A percentile compares a stretch with the other conserved stretches of the same genome.
Evolutionary conservation across 2,113 vertebrate species (phyloP).

Genomic region (Archilochus colubris): DNA sequence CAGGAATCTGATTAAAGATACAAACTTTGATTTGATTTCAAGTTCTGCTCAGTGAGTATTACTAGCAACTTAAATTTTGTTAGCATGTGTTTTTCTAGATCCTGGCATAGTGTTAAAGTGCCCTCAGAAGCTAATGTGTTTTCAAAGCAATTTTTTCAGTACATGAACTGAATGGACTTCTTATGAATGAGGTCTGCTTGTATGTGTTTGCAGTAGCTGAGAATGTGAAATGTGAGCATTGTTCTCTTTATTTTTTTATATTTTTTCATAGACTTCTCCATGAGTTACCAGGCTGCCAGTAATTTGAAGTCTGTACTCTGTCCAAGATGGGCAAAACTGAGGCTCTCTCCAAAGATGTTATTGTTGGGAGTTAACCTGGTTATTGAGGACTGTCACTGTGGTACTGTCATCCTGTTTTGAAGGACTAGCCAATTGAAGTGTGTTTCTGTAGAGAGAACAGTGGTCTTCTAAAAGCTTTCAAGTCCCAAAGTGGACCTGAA

Average conservation of each 20-base stretch:
- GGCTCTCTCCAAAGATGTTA: not conserved
- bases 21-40: not conserved
- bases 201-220: not conserved
- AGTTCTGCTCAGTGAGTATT: not conserved
- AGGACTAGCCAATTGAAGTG: not conserved
- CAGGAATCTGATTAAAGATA: not conserved
- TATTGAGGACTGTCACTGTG: not conserved
- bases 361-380: not conserved
- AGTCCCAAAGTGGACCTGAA: not conserved
- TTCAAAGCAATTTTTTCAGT: not conserved
- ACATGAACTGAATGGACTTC: not conserved
- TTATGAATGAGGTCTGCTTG: not conserved
- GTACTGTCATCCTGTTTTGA: not conserved
- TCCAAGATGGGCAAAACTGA: not conserved
- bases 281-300: not conserved
- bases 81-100: not conserved
- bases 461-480: not conserved
- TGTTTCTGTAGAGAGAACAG: not conserved
- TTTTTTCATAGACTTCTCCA: not conserved
- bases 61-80: not conserved
- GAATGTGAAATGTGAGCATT: not conserved
- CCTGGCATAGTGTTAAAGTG: not conserved
- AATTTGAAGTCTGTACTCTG: not conserved
- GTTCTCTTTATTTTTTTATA: not conserved
- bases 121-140: not conserved